Base-by-base conservation (phyloP, 1,140 invertebrate genomes). In the Leptopilina clavipes region DNA sequence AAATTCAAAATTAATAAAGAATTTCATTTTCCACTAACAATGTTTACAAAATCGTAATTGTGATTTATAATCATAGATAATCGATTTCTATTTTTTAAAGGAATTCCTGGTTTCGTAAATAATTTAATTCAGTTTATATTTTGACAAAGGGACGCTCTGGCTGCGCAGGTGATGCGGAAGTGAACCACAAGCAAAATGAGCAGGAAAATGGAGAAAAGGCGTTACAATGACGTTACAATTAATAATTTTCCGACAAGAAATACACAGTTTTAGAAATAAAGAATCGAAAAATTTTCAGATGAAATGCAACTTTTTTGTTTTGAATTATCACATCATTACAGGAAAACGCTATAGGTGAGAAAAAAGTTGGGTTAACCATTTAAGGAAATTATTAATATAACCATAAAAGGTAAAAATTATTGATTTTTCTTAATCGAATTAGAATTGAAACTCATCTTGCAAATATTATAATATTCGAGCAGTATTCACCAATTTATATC, bases 1-100 rank as follows among this genome's bases (percentile, higher is more conserved):
- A 87, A 78, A 19, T 45, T n/a, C 48, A 37, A 12, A 12, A 54
- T 70, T 75, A 25, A 11, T 74, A 31, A 40, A 70, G 45, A 17
- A 72, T 9, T 40, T 40, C 7, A 40, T 40, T 40, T 40, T 40
- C 9, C 5, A 9, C 1, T 40, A 40, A 40, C 25, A 31, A 40
- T 40, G 1, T 3, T 40, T 40, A 8, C 9, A 0, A 40, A 31
- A 0, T 8, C 7, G 9, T 3, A 40, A 5, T 40, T 40, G 37
- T 40, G 8, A 40, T 40, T 8, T 40, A 8, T 40, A 6, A 3
- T 1, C 6, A 31, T 31, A 31, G 6, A 31, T 31, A 31, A 31
- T 31, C n/a, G n/a, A n/a, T n/a, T n/a, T n/a, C n/a, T n/a, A n/a
- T n/a, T n/a, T n/a, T n/a, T n/a, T n/a, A n/a, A n/a, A n/a, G n/a